These are phyloP conservation scores for Glaucidium brasilianum DNA, from an alignment of 2,113 vertebrate genomes.

Conservation along the genomic window DNA sequence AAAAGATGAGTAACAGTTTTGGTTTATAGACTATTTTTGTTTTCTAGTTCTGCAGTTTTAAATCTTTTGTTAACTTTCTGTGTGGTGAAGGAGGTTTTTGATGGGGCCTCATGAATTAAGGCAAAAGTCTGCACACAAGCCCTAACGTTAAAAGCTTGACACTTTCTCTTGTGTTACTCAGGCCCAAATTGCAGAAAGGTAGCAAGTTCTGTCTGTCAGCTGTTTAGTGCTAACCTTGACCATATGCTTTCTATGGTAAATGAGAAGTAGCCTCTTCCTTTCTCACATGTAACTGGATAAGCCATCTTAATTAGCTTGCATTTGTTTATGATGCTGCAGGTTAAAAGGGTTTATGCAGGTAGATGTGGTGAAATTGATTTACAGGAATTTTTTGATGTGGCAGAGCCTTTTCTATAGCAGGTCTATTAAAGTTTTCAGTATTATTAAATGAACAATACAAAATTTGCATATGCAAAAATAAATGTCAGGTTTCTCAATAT, in stretches of 20 bases:
- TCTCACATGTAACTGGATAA: background rate
- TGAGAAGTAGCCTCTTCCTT: background rate
- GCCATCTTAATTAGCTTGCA: background rate
- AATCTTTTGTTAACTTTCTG: background rate
- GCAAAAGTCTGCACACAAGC: background rate
- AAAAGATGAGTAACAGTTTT: background rate
- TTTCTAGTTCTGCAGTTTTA: background rate
- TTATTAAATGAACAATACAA: background rate
- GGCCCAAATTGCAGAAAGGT: background rate
- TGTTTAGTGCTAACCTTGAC: background rate
- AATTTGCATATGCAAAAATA: background rate
- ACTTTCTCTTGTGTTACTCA: background rate
- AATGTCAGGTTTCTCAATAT: background rate
- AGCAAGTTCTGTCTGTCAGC: background rate
- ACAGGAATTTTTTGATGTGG: background rate
- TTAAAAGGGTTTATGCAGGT: background rate
- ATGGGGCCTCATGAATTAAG: background rate
- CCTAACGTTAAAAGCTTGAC: background rate
- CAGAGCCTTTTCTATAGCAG: background rate
- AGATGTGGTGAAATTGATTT: background rate
- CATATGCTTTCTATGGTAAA: rapidly evolving
- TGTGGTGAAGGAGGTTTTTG: background rate
- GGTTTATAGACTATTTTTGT: background rate
- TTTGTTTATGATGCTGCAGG: background rate
- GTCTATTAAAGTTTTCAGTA: background rate